Evolutionary conservation across 2,113 vertebrate species (phyloP), one percentile per base, ranked within the genome.

Genomic region (Ancistrus triradiatus): DNA sequence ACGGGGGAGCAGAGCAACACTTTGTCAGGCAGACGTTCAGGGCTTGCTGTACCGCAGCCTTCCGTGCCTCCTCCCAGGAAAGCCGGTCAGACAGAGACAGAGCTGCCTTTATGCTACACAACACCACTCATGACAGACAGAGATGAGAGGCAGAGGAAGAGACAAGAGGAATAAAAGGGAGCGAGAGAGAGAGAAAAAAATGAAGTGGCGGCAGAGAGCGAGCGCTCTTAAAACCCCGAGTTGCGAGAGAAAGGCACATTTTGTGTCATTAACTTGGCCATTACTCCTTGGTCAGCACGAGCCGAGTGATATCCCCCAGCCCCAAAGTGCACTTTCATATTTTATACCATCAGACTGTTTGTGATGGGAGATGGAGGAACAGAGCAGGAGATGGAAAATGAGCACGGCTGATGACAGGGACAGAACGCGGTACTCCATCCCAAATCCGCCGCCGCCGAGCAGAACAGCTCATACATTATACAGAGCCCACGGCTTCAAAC

Each of bases 231-330:
- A 81, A 68, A 74, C 46, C n/a, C 63, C 10, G 24, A 69, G 68
- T 43, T 67, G 75, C 64, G 6, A 21, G 76, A 77, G 74, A 77
- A 63, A 74, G 63, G 57, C 55, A 69, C 69, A 68, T 60, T 58
- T 51, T 31, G 28, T 40, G 8, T 76, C 65, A 70, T 76, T 68
- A 77, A 10, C n/a, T 69, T 48, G 55, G 51, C 58, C 75, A 74
- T 75, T 63, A 53, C 58, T 43, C 25, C 27, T 48, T 59, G 62
- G 76, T 78, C 78, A 79, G 83, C 78, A 73, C 38, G 71, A 85
- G 79, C 14, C 8, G 52, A 70, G 46, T 49, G 62, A 48, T 60
- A 56, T 61, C 43, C 58, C 42, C 11, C 40, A 67, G 50, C 38
- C 24, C 43, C 21, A 50, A 50, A 63, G 59, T 50, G 57, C 63